Percentiles rank a stretch among this genome's conserved stretches.
These are phyloP conservation scores for Hippoglossus stenolepis DNA, from an alignment of 2,113 vertebrate species.

Conservation along the genomic window DNA sequence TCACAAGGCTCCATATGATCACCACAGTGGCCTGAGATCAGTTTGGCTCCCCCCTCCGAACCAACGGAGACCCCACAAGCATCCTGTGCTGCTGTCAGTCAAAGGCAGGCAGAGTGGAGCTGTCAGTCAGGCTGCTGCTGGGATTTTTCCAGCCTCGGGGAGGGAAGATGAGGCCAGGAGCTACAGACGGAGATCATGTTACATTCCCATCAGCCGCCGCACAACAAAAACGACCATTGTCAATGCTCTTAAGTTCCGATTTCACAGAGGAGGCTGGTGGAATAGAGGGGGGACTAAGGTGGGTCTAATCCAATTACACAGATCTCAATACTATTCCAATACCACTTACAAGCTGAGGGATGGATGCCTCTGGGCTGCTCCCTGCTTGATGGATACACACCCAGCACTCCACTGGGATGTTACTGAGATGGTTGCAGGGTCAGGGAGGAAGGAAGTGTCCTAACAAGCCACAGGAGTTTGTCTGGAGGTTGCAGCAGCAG, in stretches of 20 bases:
- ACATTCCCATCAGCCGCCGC: constrained; percentile 62
- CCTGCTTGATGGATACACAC: constrained; percentile 43
- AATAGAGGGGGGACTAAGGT: constrained; percentile 71
- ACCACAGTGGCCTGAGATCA: constrained; percentile 30
- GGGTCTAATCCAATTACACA: constrained; percentile 77
- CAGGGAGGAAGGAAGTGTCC: not conserved
- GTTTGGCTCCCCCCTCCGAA: constrained; percentile 26
- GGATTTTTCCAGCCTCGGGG: constrained; percentile 47
- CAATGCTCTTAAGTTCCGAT: constrained; percentile 69
- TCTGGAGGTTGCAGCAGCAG: not conserved
- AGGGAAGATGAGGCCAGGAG: constrained; percentile 44
- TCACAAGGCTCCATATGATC: constrained; percentile 40
- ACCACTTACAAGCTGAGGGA: constrained; percentile 58
- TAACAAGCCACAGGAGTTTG: not conserved
- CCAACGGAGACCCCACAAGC: constrained; percentile 17
- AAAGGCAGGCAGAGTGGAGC: constrained; percentile 34
- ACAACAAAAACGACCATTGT: constrained; percentile 57
- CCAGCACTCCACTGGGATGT: constrained; percentile 17
- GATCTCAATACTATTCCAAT: constrained; percentile 72
- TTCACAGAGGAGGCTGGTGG: constrained; percentile 68
- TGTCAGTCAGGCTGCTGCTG: constrained; percentile 57
- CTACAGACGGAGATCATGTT: constrained; percentile 63
- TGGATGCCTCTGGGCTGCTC: constrained; percentile 52
- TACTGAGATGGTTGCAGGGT: constrained; percentile 27
- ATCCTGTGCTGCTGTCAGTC: constrained; percentile 57